Base-by-base conservation (phyloP, 2,113 vertebrate genomes). In the Formicarius rufipectus region DNA sequence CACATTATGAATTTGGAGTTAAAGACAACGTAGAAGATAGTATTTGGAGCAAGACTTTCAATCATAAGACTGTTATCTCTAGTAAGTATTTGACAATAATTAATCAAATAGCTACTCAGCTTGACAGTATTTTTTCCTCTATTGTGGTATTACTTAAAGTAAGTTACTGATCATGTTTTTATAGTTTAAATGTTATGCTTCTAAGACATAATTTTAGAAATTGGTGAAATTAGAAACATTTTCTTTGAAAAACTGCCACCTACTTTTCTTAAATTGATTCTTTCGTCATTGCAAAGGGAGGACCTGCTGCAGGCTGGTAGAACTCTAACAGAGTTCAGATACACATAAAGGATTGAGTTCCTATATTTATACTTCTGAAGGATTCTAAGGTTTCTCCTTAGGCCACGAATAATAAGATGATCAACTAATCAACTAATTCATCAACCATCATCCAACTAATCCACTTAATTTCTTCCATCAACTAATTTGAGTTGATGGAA, bases 1-100 rank as follows among this genome's bases (percentile, higher is more conserved):
- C 98, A 0, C 89, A 98, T 56, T 99, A 99, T 94, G 99, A 99
- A 96, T 99, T 99, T 92, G 98, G 98, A 72, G 99, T 99, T 74
- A 99, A 99, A 97, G 98, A 99, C 88, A 99, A 97, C 14, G 71
- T 96, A 50, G 98, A 98, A 14, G 97, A 96, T 28, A 99, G 99
- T 78, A 49, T 96, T 63, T 99, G 99, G 99, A 99, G 99, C 97
- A 98, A 98, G 76, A 98, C 98, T 62, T 98, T 98, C 78, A 97
- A 97, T 93, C 98, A 99, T 97, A 99, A 99, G 83, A 98, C 98
- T 88, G 97, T 98, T 96, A 95, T 98, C 71, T 98, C 97, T 93
- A 97, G 99, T 99, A 98, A 97, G 98, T 96, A 92, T 75, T 68
- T 76, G 40, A 8, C 14, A 53, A 17, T 23, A 84, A 11, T 60